Evolutionary conservation across 1,140 invertebrate species (phyloP).

Genomic region (Rhyzopertha dominica): DNA sequence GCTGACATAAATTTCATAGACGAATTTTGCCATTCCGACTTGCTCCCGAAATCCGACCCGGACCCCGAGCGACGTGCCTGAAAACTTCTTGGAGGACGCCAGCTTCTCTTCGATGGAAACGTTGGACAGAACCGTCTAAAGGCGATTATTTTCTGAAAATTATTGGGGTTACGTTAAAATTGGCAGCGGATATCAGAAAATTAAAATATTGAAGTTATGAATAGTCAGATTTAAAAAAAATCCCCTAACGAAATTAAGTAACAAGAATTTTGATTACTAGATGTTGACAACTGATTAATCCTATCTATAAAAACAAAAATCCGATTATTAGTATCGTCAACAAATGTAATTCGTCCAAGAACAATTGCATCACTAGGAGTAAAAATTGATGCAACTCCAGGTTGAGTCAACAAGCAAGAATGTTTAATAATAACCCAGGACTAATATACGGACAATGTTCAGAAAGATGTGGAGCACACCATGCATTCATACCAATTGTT

Average conservation of each 20-base stretch:
- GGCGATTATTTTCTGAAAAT: too few species aligned
- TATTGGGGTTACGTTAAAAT: too few species aligned
- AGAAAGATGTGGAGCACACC: slow-evolving; percentile 73
- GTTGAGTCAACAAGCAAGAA: slow-evolving; percentile 61
- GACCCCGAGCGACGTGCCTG: too few species aligned
- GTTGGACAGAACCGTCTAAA: too few species aligned
- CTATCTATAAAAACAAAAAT: slow-evolving; percentile 54
- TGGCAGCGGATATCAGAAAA: too few species aligned
- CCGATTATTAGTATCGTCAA: slow-evolving; percentile 54
- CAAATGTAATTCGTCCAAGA: slow-evolving; percentile 68
- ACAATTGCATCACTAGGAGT: slow-evolving; percentile 57
- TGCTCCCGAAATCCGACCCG: too few species aligned
- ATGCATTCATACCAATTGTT: slow-evolving; percentile 71
- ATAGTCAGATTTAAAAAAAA: slow-evolving; percentile 55
- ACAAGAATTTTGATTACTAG: slow-evolving; percentile 53
- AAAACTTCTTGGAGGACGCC: too few species aligned
- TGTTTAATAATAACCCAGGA: slow-evolving; percentile 53
- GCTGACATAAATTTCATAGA: too few species aligned
- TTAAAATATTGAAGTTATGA: slow-evolving; percentile 67
- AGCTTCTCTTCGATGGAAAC: too few species aligned
- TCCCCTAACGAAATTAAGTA: slow-evolving; percentile 43
- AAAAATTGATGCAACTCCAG: slow-evolving; percentile 62
- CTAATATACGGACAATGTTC: slow-evolving; percentile 69
- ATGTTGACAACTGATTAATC: slow-evolving; percentile 58
- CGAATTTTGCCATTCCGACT: too few species aligned